phyloP scores from a whole-genome alignment of 2,797 vertebrate species.

The Sebastes umbrosus region DNA sequence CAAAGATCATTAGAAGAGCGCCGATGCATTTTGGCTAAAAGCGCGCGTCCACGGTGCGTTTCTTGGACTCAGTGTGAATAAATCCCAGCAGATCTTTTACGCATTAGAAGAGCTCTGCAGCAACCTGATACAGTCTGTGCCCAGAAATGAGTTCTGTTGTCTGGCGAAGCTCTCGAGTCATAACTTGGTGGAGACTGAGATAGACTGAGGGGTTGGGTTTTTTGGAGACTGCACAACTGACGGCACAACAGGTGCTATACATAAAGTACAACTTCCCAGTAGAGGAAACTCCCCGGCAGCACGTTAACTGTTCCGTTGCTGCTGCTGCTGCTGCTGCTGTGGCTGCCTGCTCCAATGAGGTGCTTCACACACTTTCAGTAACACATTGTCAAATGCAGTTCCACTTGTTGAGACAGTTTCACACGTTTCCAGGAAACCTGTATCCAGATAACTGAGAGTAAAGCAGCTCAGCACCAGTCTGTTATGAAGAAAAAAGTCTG shows the following conservation, averaged over 20 bases:
- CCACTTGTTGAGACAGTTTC: not conserved
- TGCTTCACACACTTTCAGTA: not conserved
- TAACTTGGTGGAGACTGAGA: slow-evolving; percentile 61
- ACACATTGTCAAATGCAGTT: not conserved
- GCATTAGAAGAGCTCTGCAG: slow-evolving; percentile 55
- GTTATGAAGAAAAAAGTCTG: not conserved
- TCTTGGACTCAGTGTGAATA: slow-evolving; percentile 42
- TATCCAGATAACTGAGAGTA: not conserved
- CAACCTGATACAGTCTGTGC: slow-evolving; percentile 65
- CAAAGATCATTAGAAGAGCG: slow-evolving; percentile 18
- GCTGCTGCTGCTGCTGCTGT: not conserved
- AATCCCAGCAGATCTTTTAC: slow-evolving; percentile 64
- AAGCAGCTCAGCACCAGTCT: not conserved
- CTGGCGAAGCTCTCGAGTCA: slow-evolving; percentile 59
- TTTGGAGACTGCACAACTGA: slow-evolving; percentile 79
- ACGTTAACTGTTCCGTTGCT: slow-evolving; percentile 78
- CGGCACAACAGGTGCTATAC: slow-evolving; percentile 89
- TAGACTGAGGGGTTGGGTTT: slow-evolving; percentile 62
- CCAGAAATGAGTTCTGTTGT: slow-evolving; percentile 58
- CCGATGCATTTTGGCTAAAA: slow-evolving; percentile 48
- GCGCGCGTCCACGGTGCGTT: slow-evolving; percentile 54
- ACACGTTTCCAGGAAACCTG: not conserved
- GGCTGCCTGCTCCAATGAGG: slow-evolving; percentile 37
- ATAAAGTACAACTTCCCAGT: slow-evolving; percentile 75
- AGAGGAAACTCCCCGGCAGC: slow-evolving; percentile 82